A percentile compares a stretch with the other conserved stretches of the same genome.
Conservation (phyloP, 2,888 invertebrate genomes). For the Apamea crenata region DNA sequence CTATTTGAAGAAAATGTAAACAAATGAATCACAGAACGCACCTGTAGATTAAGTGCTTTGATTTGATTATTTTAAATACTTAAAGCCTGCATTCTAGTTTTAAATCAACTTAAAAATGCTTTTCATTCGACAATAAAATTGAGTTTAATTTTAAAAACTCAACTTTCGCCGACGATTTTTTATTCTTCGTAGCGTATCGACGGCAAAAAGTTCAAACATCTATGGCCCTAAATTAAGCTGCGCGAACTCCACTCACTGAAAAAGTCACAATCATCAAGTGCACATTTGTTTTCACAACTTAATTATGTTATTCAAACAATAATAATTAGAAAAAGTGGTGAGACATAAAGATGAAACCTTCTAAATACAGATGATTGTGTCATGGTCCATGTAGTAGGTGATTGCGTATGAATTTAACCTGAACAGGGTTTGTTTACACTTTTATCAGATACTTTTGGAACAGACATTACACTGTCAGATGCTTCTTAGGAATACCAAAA, state of each 20-base stretch:
- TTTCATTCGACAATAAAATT: not conserved
- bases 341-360: not conserved
- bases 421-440: not conserved
- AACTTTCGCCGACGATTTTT: not conserved
- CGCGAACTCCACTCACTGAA: not conserved
- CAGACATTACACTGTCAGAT: slow-evolving; percentile 12
- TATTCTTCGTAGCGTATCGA: not conserved
- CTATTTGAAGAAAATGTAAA: not conserved
- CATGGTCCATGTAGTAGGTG: not conserved
- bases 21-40: not conserved
- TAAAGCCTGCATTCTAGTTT: not conserved
- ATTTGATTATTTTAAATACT: not conserved
- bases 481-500: slow-evolving; percentile 21
- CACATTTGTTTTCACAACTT: not conserved
- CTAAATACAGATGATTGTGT: not conserved
- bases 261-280: not conserved
- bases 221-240: not conserved
- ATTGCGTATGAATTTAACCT: not conserved
- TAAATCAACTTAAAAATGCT: too few relatives aligned
- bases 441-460: not conserved
- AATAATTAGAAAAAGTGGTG: not conserved
- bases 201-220: not conserved
- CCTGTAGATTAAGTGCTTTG: not conserved
- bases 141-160: not conserved
- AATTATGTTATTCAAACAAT: not conserved